Conservation (phyloP, 2,113 vertebrate species). For the Phodopus roborovskii region DNA sequence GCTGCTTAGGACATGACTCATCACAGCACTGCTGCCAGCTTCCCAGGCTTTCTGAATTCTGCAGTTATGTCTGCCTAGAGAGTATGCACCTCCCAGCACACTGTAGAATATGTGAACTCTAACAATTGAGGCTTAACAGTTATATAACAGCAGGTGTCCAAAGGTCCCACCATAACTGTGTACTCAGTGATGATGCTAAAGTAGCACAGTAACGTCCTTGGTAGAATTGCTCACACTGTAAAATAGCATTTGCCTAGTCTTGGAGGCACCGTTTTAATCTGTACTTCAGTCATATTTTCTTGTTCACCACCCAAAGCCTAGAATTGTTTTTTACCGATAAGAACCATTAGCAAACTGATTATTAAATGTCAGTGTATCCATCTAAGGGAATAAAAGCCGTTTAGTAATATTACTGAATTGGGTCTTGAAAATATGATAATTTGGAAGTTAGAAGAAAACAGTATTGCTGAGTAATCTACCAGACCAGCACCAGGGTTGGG, state of each 20-base stretch:
- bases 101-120: not conserved
- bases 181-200: not conserved
- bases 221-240: not conserved
- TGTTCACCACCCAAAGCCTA: not conserved
- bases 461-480: not conserved
- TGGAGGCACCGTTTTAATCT: not conserved
- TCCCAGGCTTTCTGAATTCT: not conserved
- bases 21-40: not conserved
- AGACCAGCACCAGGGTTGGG: not conserved
- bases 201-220: not conserved
- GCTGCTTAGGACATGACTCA: not conserved
- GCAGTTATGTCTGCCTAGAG: not conserved
- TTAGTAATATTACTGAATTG: not conserved
- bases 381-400: not conserved
- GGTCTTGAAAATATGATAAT: conserved; percentile 35
- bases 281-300: not conserved
- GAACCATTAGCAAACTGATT: not conserved
- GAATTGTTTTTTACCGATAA: not conserved
- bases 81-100: not conserved
- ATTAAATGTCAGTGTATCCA: conserved; percentile 35
- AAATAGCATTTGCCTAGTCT: not conserved
- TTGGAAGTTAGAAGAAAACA: not conserved
- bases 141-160: not conserved
- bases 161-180: not conserved
- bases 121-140: not conserved